A percentile compares a stretch with the other conserved stretches of the same genome.
Evolutionary conservation across 2,797 vertebrate species (phyloP).

Genomic region (Gambelia wislizenii): DNA sequence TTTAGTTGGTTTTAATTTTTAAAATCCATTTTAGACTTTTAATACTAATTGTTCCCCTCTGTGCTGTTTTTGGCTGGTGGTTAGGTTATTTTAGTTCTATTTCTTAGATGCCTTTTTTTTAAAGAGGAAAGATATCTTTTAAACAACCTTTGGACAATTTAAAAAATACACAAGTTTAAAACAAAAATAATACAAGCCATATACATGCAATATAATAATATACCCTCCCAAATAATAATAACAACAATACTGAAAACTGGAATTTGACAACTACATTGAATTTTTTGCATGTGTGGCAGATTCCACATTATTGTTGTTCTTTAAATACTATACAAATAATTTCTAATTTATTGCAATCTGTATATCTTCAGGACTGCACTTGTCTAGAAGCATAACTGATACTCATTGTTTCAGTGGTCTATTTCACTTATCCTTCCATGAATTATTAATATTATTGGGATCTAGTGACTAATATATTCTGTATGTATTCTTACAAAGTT

Average conservation of each 20-base stretch:
- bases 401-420: neutral
- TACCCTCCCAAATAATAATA: neutral
- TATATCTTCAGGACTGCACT: neutral
- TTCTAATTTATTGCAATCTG: constrained; percentile 1
- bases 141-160: neutral
- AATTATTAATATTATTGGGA: neutral
- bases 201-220: neutral
- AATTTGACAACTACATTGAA: neutral
- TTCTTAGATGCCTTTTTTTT: neutral
- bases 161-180: neutral
- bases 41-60: neutral
- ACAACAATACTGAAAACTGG: neutral
- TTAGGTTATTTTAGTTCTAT: neutral
- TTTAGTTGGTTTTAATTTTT: neutral
- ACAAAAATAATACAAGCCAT: neutral
- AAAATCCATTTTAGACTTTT: neutral
- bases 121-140: neutral
- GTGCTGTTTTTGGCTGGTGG: neutral
- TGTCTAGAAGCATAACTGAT: neutral
- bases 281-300: neutral
- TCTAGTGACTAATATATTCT: neutral
- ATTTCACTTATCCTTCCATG: neutral
- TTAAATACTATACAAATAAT: neutral
- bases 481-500: neutral
- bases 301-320: neutral